phyloP scores from a whole-genome alignment of 2,113 vertebrate species.

The Prunella himalayana region DNA sequence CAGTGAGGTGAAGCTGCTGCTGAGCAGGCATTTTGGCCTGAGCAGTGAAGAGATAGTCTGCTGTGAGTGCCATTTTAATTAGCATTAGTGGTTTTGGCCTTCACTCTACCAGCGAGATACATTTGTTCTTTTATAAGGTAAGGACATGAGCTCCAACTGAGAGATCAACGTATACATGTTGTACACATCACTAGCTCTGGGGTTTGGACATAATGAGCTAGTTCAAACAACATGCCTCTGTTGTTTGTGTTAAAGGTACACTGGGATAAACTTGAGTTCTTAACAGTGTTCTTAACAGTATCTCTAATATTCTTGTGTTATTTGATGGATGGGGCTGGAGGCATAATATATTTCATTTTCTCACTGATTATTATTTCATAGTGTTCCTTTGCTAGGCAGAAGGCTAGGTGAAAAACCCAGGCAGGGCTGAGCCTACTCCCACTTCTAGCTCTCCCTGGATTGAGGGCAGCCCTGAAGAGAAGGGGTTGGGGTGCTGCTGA shows the following conservation, averaged over 20 bases:
- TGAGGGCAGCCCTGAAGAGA: neutral
- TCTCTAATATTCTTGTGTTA: neutral
- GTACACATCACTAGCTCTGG: rapidly evolving
- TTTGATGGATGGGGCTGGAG: neutral
- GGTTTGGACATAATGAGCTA: neutral
- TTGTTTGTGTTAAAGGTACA: neutral
- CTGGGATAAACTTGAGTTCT: neutral
- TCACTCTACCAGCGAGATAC: neutral
- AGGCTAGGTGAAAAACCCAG: neutral
- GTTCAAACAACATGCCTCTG: neutral
- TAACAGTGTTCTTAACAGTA: neutral
- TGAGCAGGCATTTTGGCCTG: neutral
- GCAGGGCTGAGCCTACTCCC: neutral
- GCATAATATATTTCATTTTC: neutral
- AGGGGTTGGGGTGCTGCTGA: neutral
- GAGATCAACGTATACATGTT: neutral
- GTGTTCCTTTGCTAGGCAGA: neutral
- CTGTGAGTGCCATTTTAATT: neutral
- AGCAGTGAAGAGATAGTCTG: neutral
- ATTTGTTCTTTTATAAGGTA: neutral
- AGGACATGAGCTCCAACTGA: neutral
- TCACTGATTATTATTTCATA: neutral
- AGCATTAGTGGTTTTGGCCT: neutral
- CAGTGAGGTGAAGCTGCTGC: neutral
- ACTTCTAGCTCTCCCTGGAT: neutral